phyloP scores from a whole-genome alignment of 2,888 invertebrate genomes.

The Drosophila ezoana region DNA sequence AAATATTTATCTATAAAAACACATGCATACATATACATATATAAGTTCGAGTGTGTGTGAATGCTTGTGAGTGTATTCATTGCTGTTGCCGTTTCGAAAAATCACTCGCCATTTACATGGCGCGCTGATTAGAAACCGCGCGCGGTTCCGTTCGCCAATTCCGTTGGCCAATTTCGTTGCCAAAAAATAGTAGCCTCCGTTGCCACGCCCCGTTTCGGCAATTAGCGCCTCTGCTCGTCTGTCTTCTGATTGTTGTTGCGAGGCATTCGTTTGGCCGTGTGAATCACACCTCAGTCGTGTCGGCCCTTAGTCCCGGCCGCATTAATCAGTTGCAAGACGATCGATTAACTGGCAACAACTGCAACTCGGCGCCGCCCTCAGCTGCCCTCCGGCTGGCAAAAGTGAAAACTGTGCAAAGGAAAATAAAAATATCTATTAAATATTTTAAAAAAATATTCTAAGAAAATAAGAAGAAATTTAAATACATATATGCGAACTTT shows the following conservation, averaged over 20 bases:
- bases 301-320: constrained; percentile 60
- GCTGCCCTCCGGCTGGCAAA: constrained; percentile 26
- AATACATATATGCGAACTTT: constrained; percentile 10
- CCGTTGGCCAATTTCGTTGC: constrained; percentile 37
- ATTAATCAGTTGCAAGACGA: constrained; percentile 84
- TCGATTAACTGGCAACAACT: constrained; percentile 84
- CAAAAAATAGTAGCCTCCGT: constrained; percentile 31
- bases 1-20: constrained; percentile 3
- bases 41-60: constrained; percentile 3
- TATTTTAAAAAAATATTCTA: not conserved
- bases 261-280: constrained; percentile 31
- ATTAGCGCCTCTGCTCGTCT: constrained; percentile 55
- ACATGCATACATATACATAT: constrained; percentile 2
- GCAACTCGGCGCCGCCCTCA: constrained; percentile 31
- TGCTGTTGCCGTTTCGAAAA: constrained; percentile 23
- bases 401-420: constrained; percentile 25
- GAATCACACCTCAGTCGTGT: constrained; percentile 38
- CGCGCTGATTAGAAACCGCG: constrained; percentile 56
- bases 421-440: constrained; percentile 3
- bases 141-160: constrained; percentile 34
- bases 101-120: constrained; percentile 62
- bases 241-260: constrained; percentile 12
- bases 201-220: constrained; percentile 24
- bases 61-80: constrained; percentile 8
- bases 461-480: not conserved